phyloP scores from a whole-genome alignment of 2,888 invertebrate species.

The Lasioglossum vierecki region DNA sequence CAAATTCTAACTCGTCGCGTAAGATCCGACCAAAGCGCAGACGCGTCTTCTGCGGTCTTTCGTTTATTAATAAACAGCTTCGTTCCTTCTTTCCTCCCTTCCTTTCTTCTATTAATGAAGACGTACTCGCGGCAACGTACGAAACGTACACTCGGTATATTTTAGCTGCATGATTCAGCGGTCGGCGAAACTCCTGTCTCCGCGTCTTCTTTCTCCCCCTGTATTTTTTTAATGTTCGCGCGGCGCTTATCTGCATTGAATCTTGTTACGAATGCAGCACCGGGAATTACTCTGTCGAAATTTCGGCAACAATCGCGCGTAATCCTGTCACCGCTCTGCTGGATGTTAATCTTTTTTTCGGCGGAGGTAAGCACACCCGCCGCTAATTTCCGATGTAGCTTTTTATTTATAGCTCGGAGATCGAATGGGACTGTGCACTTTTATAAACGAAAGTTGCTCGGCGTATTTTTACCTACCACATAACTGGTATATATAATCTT shows the following conservation, averaged over 20 bases:
- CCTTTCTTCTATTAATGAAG: conserved; percentile 47
- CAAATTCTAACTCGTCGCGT: conserved; percentile 17
- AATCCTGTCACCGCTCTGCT: neutral
- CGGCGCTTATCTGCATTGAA: conserved; percentile 23
- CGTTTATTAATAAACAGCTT: conserved; percentile 68
- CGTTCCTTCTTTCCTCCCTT: conserved; percentile 7
- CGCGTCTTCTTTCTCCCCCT: conserved; percentile 21
- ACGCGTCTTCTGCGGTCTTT: conserved; percentile 28
- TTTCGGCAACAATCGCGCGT: conserved; percentile 2
- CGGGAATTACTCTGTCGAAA: conserved; percentile 21
- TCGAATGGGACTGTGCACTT: neutral
- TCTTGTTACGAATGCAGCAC: conserved; percentile 21
- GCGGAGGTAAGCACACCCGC: neutral
- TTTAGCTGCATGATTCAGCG: conserved; percentile 64
- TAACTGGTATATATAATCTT: too few species aligned
- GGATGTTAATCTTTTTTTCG: neutral
- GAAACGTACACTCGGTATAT: conserved; percentile 64
- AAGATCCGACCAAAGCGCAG: conserved; percentile 10
- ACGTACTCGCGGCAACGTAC: conserved; percentile 36
- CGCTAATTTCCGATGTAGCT: neutral
- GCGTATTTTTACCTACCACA: neutral
- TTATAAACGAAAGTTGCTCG: neutral
- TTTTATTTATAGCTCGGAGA: neutral
- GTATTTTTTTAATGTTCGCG: conserved; percentile 36
- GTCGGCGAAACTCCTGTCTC: conserved; percentile 28